Base-by-base conservation (phyloP, 2,888 invertebrate species). In the Amiota minor region DNA sequence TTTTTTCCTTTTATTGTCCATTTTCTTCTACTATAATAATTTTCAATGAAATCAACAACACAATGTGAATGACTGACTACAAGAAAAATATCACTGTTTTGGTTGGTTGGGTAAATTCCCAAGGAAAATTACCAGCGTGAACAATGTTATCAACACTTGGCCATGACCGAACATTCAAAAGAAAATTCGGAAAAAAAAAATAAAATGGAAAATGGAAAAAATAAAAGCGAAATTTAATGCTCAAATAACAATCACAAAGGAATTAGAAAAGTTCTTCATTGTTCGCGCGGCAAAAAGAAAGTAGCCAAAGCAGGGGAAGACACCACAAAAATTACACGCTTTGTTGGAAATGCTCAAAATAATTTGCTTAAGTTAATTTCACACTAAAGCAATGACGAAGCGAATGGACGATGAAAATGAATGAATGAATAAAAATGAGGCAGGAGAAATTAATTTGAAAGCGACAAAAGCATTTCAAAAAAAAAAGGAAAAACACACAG, bases 161-260 rank as follows among this genome's bases (percentile, higher is more conserved):
- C 65, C 65, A 56, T 53, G 45, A 70, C 59, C 70, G 50, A 23
- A 20, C 61, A 46, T 11, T 69, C 65, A 45, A 59, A 16, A 14
- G 69, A 50, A 56, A 20, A 2, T 53, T 20, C 4, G 45, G 11
- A 16, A 50, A 62, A 69, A 53, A 35, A 47, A 61, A 12, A 53
- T 35, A 56, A n/a, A 35, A 11, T 4, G 9, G 68, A 46, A 16
- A 72, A 64, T 23, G 68, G 56, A 69, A 59, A 47, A 49, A 68
- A 35, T 2, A 18, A 23, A 49, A 56, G 20, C 11, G 75, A 74
- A 80, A 76, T 72, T 76, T 79, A 70, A 75, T 78, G 75, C 78
- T 74, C 81, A 80, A 80, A 80, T 80, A 80, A 81, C 80, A 80
- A 81, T 80, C 79, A 80, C 78, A 78, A 81, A 81, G 73, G 81